phyloP scores from a whole-genome alignment of 2,888 invertebrate species.

The Trypoxylon attenuatum region DNA sequence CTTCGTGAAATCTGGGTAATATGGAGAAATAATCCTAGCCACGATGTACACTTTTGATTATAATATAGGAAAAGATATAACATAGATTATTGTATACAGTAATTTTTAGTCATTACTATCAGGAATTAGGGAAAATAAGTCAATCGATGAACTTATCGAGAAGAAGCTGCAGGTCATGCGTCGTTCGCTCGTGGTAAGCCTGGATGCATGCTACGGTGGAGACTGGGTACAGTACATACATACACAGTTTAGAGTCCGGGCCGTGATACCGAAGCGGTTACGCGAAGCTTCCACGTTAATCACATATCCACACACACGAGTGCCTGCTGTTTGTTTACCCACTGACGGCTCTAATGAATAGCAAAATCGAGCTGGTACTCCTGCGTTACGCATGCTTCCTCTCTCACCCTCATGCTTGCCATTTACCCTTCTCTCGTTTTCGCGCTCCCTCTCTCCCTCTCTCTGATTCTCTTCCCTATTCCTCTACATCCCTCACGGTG shows the following conservation, averaged over 20 bases:
- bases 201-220: conserved; percentile 34
- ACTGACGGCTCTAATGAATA: conserved; percentile 67
- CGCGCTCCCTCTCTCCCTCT: neutral
- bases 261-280: conserved; percentile 61
- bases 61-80: too few species aligned
- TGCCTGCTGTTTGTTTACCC: conserved; percentile 65
- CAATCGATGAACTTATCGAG: conserved; percentile 63
- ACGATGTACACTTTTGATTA: too few species aligned
- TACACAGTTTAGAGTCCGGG: conserved; percentile 39
- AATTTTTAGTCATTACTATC: conserved; percentile 29
- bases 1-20: too few species aligned
- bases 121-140: conserved; percentile 5
- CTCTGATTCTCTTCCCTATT: neutral
- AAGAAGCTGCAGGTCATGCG: conserved; percentile 3
- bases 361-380: conserved; percentile 60
- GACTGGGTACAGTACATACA: conserved; percentile 10
- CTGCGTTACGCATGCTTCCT: conserved; percentile 44
- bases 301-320: conserved; percentile 66
- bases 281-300: conserved; percentile 67
- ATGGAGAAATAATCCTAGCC: too few species aligned
- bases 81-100: too few species aligned
- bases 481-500: neutral
- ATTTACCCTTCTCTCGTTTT: neutral
- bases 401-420: neutral
- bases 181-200: conserved; percentile 45